phyloP scores from a whole-genome alignment of 2,888 invertebrate species.

The Apomyelois bistriatella region DNA sequence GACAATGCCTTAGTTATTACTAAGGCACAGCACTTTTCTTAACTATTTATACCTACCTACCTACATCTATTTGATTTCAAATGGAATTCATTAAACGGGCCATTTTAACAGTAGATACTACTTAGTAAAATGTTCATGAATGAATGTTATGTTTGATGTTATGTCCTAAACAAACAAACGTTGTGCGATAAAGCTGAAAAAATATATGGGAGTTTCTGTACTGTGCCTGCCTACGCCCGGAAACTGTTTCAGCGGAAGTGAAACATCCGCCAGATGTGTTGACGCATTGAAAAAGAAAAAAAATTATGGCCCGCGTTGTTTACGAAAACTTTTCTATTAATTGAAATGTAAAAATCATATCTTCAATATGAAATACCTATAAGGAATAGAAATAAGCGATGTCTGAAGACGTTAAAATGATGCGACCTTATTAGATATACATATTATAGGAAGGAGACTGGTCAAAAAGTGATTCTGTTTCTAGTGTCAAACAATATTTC shows the following conservation, averaged over 20 bases:
- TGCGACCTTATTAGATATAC: too few species aligned
- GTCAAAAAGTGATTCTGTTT: too few species aligned
- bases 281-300: constrained; percentile 21
- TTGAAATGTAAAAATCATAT: too few species aligned
- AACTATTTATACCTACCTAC: not conserved
- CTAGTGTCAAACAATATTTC: too few species aligned
- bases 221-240: constrained; percentile 48
- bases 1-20: constrained; percentile 12
- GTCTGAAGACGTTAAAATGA: too few species aligned
- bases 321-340: too few species aligned
- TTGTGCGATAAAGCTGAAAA: constrained; percentile 60
- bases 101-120: constrained; percentile 12
- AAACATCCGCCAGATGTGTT: constrained; percentile 75
- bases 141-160: constrained; percentile 47
- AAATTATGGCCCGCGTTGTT: not conserved
- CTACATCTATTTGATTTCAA: constrained; percentile 15
- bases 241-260: constrained; percentile 71
- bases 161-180: constrained; percentile 49
- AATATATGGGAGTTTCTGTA: constrained; percentile 51
- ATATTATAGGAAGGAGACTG: too few species aligned
- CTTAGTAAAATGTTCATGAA: constrained; percentile 42
- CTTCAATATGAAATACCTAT: too few species aligned
- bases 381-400: too few species aligned
- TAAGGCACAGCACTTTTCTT: too few species aligned
- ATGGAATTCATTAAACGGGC: not conserved